phyloP scores from a whole-genome alignment of 1,140 invertebrate species.

The Drosophila kanapiae region DNA sequence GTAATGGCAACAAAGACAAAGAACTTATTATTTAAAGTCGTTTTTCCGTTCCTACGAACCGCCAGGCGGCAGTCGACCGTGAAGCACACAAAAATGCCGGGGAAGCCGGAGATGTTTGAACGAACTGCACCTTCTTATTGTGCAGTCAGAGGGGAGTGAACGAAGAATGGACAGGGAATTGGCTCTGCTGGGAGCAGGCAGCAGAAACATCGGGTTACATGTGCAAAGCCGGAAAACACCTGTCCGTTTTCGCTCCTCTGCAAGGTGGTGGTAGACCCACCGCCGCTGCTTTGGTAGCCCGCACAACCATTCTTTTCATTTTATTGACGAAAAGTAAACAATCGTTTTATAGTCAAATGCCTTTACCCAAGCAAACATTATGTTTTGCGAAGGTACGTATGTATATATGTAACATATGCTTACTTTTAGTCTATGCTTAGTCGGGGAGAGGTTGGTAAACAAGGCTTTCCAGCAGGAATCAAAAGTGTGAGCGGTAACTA shows the following conservation, averaged over 20 bases:
- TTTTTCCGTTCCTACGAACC: conserved; percentile 25
- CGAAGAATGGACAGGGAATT: conserved; percentile 22
- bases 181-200: conserved; percentile 25
- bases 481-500: conserved; percentile 3
- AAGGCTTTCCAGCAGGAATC: neutral
- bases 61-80: conserved; percentile 66
- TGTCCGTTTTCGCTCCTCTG: conserved; percentile 57
- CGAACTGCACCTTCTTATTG: conserved; percentile 27
- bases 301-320: conserved; percentile 50
- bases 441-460: neutral
- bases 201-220: conserved; percentile 22
- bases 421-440: neutral
- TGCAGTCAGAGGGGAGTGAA: conserved; percentile 25
- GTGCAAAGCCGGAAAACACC: conserved; percentile 66
- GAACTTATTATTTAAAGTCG: conserved; percentile 48
- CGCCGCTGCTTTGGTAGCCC: conserved; percentile 33
- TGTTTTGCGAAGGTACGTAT: neutral
- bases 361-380: conserved; percentile 21
- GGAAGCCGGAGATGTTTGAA: conserved; percentile 29
- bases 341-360: conserved; percentile 41
- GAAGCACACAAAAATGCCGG: conserved; percentile 15
- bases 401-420: neutral
- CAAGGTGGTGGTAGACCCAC: conserved; percentile 5
- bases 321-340: conserved; percentile 79
- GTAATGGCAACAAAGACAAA: conserved; percentile 25